Conservation (phyloP, 2,888 invertebrate species). For the Teinopalpus imperialis region DNA sequence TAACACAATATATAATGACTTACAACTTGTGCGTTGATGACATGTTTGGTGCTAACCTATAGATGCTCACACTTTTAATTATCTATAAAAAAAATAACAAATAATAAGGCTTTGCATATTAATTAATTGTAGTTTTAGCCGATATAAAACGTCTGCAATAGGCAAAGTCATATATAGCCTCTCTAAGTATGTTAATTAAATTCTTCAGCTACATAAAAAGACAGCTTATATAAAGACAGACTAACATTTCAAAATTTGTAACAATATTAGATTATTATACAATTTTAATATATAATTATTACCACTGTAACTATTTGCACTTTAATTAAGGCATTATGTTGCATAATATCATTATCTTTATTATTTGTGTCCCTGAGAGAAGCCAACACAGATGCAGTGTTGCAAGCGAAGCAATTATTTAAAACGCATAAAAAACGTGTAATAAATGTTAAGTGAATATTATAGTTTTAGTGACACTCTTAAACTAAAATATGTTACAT, state of each 20-base stretch:
- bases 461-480: neutral
- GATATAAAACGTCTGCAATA: neutral
- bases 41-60: constrained; percentile 7
- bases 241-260: neutral
- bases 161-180: too few species aligned
- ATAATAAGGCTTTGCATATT: neutral
- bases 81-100: neutral
- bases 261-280: neutral
- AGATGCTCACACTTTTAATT: constrained; percentile 3
- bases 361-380: neutral
- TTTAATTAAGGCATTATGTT: constrained; percentile 22
- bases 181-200: too few species aligned
- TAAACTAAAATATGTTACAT: neutral
- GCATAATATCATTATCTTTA: neutral
- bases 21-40: constrained; percentile 20
- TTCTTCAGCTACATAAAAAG: neutral
- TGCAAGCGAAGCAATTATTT: constrained; percentile 2
- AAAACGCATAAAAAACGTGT: too few species aligned
- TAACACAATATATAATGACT: constrained; percentile 18
- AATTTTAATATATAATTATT: neutral
- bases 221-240: neutral
- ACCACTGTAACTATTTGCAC: constrained; percentile 15
- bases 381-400: neutral
- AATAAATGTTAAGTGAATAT: too few species aligned
- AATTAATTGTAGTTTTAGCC: too few species aligned